Base-by-base conservation (phyloP, 2,113 vertebrate genomes). In the Sinocyclocheilus grahami region DNA sequence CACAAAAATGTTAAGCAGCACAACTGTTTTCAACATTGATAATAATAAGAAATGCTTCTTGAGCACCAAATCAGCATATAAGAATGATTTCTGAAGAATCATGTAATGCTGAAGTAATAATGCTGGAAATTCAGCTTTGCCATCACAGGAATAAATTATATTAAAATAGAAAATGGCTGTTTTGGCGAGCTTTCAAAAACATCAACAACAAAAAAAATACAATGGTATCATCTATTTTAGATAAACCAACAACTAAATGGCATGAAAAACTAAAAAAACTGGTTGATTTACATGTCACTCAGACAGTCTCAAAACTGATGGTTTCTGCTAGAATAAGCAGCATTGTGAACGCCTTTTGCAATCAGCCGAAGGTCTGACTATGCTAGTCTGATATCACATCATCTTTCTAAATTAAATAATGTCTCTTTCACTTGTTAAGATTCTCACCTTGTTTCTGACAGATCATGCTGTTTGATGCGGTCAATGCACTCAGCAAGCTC, bases 361-460 rank as follows among this genome's bases (percentile, higher is more conserved):
- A 37, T 62, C 30, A 24, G 53, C 42, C 33, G 14, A 62, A 37
- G 1, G 24, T 39, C 18, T n/a, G 33, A 13, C 5, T 60, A 62
- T 78, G 67, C 60, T 37, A 42, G 46, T 39, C 60, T 46, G 16
- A 62, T 63, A 78, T 22, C 12, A 33, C 7, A 6, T 10, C 20
- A 42, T n/a, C 46, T 20, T 55, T 33, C 60, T 24, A 3, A 58
- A n/a, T 51, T 39, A 27, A 51, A 63, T 51, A 13, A 62, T 5
- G 1, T 3, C 16, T 20, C 48, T 14, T 51, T 82, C 30, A 63
- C 7, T 33, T n/a, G 48, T 42, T 46, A 14, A 62, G 4, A 0
- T 22, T 63, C 69, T 48, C 89, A 99, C 98, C 95, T 97, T 18
- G 97, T 97, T 88, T 97, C 96, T 10, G 98, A 99, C 82, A 99